Base-by-base conservation (phyloP, 2,797 vertebrate genomes). In the Premnoplex brunnescens region DNA sequence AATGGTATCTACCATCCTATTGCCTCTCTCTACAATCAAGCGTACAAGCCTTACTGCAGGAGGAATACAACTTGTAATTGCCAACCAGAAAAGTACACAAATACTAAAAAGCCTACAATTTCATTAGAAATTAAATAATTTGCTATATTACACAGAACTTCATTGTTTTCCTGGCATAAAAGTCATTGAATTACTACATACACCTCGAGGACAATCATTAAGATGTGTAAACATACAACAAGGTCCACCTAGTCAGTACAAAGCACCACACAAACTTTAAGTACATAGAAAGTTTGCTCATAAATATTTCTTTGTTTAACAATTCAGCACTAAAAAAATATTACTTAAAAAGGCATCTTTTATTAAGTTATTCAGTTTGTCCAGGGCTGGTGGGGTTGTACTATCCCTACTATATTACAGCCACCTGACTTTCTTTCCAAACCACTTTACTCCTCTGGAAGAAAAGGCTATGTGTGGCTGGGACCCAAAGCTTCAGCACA, bases 241-340 rank as follows among this genome's bases (percentile, higher is more conserved):
- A 88, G 81, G 68, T 68, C 76, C 71, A 94, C 78, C 71, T 88
- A 85, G 63, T 93, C 85, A 92, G 84, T 88, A 92, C 85, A 92
- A 95, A 95, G 94, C 75, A 97, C 93, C 92, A 91, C 97, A 96
- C 92, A 85, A 95, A 96, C 77, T 91, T 93, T 15, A 95, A 82
- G 77, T 95, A 97, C 96, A 96, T 96, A 96, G 82, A 97, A 97
- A 97, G 96, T 97, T 91, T 93, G 95, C 93, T 97, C 94, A 44
- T 88, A 96, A 93, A 95, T 97, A 97, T 89, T 96, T 96, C 62
- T 97, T 93, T 66, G 85, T 95, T 97, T 91, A 94, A 94, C 91
- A 95, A 73, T 94, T 81, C 82, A 89, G 91, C 91, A 89, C 93
- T 91, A 95, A 96, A 96, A 97, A 96, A 97, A 94, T 95, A 95